Percentiles rank a stretch among this genome's conserved stretches.
Evolutionary conservation across 30 jellyfish, hydroid and myxozoan species (phyloP).

Genomic region (Pseudorhiza aurosa): DNA sequence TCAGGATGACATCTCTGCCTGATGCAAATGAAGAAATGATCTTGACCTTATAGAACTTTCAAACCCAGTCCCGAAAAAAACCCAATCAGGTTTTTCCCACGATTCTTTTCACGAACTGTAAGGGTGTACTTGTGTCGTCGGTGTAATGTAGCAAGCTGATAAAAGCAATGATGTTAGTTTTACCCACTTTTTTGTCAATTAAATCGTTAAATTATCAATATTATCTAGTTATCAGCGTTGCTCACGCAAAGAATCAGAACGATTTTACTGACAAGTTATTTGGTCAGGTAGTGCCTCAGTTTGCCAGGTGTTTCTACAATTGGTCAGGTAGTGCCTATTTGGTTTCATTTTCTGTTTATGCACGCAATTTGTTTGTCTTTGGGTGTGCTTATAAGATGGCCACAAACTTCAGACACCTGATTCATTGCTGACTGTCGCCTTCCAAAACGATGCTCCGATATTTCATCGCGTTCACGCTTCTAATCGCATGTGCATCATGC

Average conservation of each 20-base stretch:
- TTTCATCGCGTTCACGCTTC: background rate
- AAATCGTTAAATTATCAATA: no score
- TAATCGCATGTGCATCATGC: slow-evolving; percentile 22
- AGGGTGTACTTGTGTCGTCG: no score
- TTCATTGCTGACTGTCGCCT: background rate
- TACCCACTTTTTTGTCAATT: no score
- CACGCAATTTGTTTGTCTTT: background rate
- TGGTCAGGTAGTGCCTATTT: no score
- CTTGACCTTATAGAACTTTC: no score
- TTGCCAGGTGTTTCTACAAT: background rate
- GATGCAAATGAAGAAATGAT: no score
- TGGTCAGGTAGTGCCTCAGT: background rate
- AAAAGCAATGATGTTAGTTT: no score
- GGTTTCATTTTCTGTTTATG: background rate
- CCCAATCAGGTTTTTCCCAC: no score
- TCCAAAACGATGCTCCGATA: slow-evolving; percentile 5
- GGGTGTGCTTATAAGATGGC: slow-evolving; percentile 1
- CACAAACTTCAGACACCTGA: background rate
- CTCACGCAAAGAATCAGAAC: background rate
- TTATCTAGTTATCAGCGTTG: background rate
- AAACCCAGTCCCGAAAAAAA: no score
- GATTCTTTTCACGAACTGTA: no score
- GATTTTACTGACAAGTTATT: background rate
- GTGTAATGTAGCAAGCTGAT: no score
- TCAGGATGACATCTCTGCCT: no score